Conservation (phyloP, 2,797 vertebrate genomes). For the Tauraco hartlaubi region DNA sequence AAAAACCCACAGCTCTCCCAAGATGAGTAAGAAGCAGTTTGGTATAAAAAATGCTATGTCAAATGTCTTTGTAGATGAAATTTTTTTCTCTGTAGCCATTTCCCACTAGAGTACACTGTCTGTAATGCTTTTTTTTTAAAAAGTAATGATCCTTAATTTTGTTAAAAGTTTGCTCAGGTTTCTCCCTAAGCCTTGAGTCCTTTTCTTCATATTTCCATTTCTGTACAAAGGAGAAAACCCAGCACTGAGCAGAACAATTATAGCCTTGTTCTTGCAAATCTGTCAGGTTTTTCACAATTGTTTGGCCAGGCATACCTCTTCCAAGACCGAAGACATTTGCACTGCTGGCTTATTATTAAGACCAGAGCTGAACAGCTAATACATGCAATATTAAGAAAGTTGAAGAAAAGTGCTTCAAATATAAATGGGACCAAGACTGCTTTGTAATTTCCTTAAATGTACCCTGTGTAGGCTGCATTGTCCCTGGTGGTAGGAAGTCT, state of each 20-base stretch:
- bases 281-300: not conserved
- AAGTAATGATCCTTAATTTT: not conserved
- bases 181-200: not conserved
- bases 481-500: not conserved
- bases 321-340: not conserved
- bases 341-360: not conserved
- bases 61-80: not conserved
- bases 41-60: not conserved
- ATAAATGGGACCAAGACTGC: not conserved
- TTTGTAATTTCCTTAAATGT: not conserved
- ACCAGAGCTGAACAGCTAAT: not conserved
- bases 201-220: not conserved
- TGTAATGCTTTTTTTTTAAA: not conserved
- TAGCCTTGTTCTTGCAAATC: not conserved
- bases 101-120: not conserved
- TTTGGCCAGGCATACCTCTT: not conserved
- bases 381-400: not conserved
- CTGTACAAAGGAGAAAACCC: not conserved
- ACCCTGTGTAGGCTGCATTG: not conserved
- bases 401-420: not conserved
- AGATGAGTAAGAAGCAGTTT: not conserved
- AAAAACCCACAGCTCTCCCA: not conserved
- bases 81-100: not conserved
- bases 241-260: not conserved
- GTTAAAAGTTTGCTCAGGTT: not conserved